Conservation (phyloP, 1,140 invertebrate genomes). For the Drosophila grimshawi region DNA sequence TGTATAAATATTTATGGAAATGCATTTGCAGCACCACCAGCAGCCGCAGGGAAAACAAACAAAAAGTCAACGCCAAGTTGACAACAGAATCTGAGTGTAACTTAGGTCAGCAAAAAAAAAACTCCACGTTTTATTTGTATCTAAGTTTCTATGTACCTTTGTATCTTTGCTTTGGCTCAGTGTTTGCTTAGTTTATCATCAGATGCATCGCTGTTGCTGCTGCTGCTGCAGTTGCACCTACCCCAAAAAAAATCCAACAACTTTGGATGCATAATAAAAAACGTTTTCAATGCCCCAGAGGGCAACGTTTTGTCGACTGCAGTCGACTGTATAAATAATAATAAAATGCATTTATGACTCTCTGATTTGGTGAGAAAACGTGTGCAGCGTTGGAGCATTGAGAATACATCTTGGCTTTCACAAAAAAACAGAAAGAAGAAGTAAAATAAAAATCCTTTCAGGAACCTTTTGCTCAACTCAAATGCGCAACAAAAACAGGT, state of each 20-base stretch:
- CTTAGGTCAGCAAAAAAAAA: slow-evolving; percentile 50
- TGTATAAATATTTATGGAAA: slow-evolving; percentile 77
- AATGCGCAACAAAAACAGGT: slow-evolving; percentile 71
- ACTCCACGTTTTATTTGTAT: slow-evolving; percentile 32
- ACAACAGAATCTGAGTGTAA: slow-evolving; percentile 32
- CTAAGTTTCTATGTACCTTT: slow-evolving; percentile 30
- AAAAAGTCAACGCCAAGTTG: slow-evolving; percentile 58
- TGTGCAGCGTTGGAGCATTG: slow-evolving; percentile 27
- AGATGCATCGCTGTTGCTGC: slow-evolving; percentile 9
- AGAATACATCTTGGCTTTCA: slow-evolving; percentile 14
- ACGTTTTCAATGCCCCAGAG: slow-evolving; percentile 29
- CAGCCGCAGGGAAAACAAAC: slow-evolving; percentile 28
- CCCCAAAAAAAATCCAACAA: slow-evolving; percentile 50
- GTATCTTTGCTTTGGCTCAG: slow-evolving; percentile 13
- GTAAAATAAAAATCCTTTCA: slow-evolving; percentile 48
- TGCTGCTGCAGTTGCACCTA: slow-evolving; percentile 39
- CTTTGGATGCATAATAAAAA: slow-evolving; percentile 58
- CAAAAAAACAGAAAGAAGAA: background rate
- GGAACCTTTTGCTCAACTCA: slow-evolving; percentile 39
- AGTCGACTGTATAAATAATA: slow-evolving; percentile 59
- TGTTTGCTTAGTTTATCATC: slow-evolving; percentile 63
- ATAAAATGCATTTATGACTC: slow-evolving; percentile 79
- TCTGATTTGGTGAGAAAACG: slow-evolving; percentile 64
- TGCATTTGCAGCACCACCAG: slow-evolving; percentile 34
- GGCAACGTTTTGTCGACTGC: slow-evolving; percentile 15